Evolutionary conservation across 2,797 vertebrate genomes (phyloP).

Genomic region (Glyptemys insculpta): DNA sequence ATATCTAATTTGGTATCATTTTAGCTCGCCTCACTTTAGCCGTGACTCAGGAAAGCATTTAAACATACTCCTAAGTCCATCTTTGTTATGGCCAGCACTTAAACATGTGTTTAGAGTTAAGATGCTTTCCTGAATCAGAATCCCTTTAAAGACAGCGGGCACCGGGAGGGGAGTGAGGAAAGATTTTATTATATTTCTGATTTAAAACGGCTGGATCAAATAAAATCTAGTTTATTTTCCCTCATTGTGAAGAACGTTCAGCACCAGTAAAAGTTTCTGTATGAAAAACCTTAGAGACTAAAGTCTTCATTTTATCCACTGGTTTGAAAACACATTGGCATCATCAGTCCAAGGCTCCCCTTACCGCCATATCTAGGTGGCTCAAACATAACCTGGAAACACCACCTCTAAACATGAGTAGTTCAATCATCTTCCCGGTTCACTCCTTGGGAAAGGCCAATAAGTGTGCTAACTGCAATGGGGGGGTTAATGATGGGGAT

Average conservation of each 20-base stretch:
- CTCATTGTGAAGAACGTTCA: background rate
- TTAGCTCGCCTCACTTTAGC: background rate
- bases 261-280: background rate
- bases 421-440: background rate
- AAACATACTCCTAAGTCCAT: background rate
- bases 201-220: background rate
- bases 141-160: conserved; percentile 11
- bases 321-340: background rate
- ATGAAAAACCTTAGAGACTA: background rate
- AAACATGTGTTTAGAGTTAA: background rate
- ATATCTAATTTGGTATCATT: background rate
- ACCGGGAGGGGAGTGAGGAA: background rate
- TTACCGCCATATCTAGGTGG: background rate
- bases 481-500: background rate
- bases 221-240: conserved; percentile 17
- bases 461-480: background rate
- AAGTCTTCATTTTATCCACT: background rate
- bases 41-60: background rate
- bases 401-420: background rate
- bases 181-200: background rate
- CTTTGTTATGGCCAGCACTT: background rate
- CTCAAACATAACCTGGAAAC: background rate
- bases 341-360: background rate
- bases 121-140: conserved; percentile 5
- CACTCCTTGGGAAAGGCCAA: background rate